phyloP scores from a whole-genome alignment of 2,888 invertebrate species.

The Agrochola lota region DNA sequence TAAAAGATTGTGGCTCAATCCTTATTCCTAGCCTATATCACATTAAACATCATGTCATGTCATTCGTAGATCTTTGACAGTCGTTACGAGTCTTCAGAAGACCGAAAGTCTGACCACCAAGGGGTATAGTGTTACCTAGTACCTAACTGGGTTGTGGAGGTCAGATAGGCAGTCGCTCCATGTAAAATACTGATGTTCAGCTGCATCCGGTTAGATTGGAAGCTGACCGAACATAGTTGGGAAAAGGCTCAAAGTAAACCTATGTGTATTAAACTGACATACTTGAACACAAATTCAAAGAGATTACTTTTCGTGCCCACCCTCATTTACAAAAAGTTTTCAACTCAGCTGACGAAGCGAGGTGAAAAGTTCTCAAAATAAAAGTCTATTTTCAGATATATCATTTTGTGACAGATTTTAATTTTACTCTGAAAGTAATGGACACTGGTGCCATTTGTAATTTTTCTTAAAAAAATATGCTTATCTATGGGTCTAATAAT shows the following conservation, averaged over 20 bases:
- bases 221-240: background rate
- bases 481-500: conserved; percentile 65
- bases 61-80: background rate
- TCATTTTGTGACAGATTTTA: conserved; percentile 63
- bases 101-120: background rate
- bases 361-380: conserved; percentile 36
- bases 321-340: conserved; percentile 11
- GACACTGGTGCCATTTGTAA: conserved; percentile 41
- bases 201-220: background rate
- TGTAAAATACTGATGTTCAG: background rate
- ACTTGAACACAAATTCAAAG: background rate
- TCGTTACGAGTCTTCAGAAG: background rate
- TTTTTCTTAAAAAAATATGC: conserved; percentile 46
- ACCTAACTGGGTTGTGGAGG: too few relatives aligned
- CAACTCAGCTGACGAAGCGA: background rate
- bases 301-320: background rate
- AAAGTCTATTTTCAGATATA: conserved; percentile 47
- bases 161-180: too few relatives aligned
- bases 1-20: background rate
- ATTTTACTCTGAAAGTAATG: conserved; percentile 54
- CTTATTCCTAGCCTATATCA: background rate
- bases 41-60: too few relatives aligned
- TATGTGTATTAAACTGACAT: background rate
- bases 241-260: background rate
- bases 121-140: too few relatives aligned